A percentile compares a stretch with the other conserved stretches of the same genome.
phyloP scores from a whole-genome alignment of 2,888 invertebrate genomes.

The Heterodera filipjevi region DNA sequence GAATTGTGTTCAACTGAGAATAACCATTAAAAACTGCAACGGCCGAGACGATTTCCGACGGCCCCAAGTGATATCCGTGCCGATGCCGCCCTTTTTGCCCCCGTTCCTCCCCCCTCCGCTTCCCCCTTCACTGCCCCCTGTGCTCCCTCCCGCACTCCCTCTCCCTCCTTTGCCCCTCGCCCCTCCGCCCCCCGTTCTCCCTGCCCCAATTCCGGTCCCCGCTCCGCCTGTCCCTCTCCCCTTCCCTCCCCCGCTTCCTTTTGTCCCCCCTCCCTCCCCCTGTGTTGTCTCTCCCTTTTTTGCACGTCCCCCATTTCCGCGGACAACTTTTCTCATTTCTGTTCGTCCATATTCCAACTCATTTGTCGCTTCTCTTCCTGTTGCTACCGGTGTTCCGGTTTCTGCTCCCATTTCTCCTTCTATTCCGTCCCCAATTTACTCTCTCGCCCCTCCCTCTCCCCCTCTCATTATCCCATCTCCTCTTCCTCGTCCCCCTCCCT shows the following conservation, averaged over 20 bases:
- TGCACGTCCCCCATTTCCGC: slow-evolving; percentile 1
- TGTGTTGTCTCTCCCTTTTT: neutral
- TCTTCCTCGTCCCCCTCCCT: neutral
- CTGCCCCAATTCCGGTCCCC: slow-evolving; percentile 24
- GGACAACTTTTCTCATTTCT: slow-evolving; percentile 17
- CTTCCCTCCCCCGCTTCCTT: slow-evolving; percentile 30
- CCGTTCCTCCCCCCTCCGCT: slow-evolving; percentile 30
- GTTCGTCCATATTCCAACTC: neutral
- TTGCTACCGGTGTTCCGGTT: neutral
- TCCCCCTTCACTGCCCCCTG: slow-evolving; percentile 14
- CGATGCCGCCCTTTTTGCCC: slow-evolving; percentile 25
- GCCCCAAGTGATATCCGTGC: slow-evolving; percentile 20
- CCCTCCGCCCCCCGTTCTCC: slow-evolving; percentile 23
- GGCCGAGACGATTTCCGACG: slow-evolving; percentile 12
- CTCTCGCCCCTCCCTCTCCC: neutral
- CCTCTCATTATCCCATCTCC: neutral
- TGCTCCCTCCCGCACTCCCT: slow-evolving; percentile 5
- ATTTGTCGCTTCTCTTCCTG: neutral
- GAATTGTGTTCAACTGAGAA: slow-evolving; percentile 22
- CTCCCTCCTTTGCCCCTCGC: slow-evolving; percentile 24
- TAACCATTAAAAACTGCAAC: slow-evolving; percentile 26
- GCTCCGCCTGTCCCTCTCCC: slow-evolving; percentile 22
- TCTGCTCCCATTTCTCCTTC: neutral
- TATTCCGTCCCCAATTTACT: slow-evolving; percentile 2
- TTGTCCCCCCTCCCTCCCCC: slow-evolving; percentile 9